Evolutionary conservation across 1,140 invertebrate genomes (phyloP), one percentile per base, ranked within the genome.

Genomic region (Marisa cornuarietis): DNA sequence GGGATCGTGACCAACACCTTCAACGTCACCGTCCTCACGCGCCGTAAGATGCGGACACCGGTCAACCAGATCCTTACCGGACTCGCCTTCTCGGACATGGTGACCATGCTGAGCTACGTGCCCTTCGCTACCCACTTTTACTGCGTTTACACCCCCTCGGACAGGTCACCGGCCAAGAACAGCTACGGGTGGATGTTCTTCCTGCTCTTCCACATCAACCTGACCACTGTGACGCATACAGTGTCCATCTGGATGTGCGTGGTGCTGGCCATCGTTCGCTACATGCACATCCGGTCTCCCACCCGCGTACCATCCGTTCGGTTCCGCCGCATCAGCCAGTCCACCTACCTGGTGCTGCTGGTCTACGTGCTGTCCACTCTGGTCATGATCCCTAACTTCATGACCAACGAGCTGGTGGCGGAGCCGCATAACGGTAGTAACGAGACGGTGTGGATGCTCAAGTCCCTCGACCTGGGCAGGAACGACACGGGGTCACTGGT

Each of bases 191-290:
- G 90, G 90, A 88, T 89, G 85, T 79, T 82, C 3, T 90, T 89
- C 81, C 80, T 89, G 24, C 78, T 90, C 24, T 87, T 90, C 79
- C 88, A 90, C 82, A 87, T 89, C 51, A 90, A 97, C 83, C 96
- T 97, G 87, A 91, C 93, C 16, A 90, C 92, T 93, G 95, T 97
- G 1, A 93, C 95, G 86, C 97, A 99, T 89, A 98, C 97, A 0
- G 96, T 98, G 62, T 97, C 96, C 0, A 98, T 98, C 80, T 98
- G 95, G 94, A 88, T 99, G 81, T 98, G 97, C 0, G 95, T 98
- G 0, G 95, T 95, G 5, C 89, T 99, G 71, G 96, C 97, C 0
- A 94, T 98, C 7, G 98, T 97, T 95, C 91, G 97, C 7, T 98
- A 96, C 88, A 94, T 98, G 11, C 96, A 96, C 0, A 95, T 98